Evolutionary conservation across 2,888 invertebrate genomes (phyloP).

Genomic region (Conus canariensis): DNA sequence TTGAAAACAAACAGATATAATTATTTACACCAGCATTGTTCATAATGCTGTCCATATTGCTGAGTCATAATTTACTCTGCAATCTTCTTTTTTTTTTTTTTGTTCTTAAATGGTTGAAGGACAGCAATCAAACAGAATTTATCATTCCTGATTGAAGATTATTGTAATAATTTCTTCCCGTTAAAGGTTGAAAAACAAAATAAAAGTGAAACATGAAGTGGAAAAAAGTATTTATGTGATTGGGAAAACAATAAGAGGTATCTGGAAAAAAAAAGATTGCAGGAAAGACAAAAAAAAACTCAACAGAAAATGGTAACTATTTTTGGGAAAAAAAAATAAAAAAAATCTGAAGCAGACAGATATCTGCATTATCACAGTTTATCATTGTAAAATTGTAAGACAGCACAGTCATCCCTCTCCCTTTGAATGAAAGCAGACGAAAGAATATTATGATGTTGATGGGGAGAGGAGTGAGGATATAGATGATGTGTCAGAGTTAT

Average conservation of each 20-base stretch:
- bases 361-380: no score
- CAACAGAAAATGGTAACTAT: background rate
- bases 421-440: conserved; percentile 19
- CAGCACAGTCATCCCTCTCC: background rate
- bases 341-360: background rate
- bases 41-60: background rate
- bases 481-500: background rate
- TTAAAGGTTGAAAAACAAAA: background rate
- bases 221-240: background rate
- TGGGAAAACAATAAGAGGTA: background rate
- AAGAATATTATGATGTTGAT: background rate
- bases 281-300: background rate
- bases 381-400: no score
- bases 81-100: background rate
- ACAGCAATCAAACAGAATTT: background rate
- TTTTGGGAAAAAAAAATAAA: background rate
- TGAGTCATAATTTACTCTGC: conserved; percentile 5
- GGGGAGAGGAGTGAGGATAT: background rate
- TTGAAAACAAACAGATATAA: background rate
- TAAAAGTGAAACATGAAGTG: background rate
- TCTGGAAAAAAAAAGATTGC: background rate
- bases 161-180: background rate
- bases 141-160: background rate
- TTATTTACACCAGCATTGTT: background rate
- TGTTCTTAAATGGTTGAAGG: background rate